Evolutionary conservation across 1,140 invertebrate species (phyloP).

Genomic region (Micrasema minimum): DNA sequence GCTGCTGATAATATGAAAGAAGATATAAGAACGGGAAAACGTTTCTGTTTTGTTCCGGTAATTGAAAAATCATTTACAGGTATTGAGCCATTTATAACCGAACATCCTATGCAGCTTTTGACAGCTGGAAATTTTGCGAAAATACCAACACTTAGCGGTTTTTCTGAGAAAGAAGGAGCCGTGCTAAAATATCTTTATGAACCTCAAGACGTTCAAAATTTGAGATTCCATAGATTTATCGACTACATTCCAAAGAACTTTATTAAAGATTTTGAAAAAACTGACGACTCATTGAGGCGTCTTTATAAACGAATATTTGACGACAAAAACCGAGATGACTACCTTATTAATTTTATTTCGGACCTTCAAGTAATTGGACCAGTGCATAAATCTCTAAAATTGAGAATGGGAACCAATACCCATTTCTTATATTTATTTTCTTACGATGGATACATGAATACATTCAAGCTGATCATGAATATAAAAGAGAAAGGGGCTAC

Average conservation of each 20-base stretch:
- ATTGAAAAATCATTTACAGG: slow-evolving; percentile 57
- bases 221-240: slow-evolving; percentile 56
- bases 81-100: slow-evolving; percentile 60
- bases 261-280: slow-evolving; percentile 55
- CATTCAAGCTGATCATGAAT: slow-evolving; percentile 57
- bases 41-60: slow-evolving; percentile 62
- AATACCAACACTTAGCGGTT: slow-evolving; percentile 60
- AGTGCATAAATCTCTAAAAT: slow-evolving; percentile 55
- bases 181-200: slow-evolving; percentile 52
- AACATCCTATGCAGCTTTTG: slow-evolving; percentile 57
- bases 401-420: slow-evolving; percentile 47
- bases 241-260: slow-evolving; percentile 57
- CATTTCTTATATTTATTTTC: slow-evolving; percentile 61
- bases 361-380: slow-evolving; percentile 61
- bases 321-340: slow-evolving; percentile 54
- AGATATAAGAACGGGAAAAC: slow-evolving; percentile 52
- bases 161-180: slow-evolving; percentile 60
- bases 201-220: slow-evolving; percentile 52
- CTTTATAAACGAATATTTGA: slow-evolving; percentile 55
- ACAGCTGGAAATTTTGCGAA: slow-evolving; percentile 58
- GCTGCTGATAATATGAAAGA: slow-evolving; percentile 55
- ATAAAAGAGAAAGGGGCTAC: slow-evolving; percentile 60
- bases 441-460: slow-evolving; percentile 61
- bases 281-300: slow-evolving; percentile 56
- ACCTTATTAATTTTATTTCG: slow-evolving; percentile 59